Base-by-base conservation (phyloP, 2,888 invertebrate species). In the Tethea ocularis region DNA sequence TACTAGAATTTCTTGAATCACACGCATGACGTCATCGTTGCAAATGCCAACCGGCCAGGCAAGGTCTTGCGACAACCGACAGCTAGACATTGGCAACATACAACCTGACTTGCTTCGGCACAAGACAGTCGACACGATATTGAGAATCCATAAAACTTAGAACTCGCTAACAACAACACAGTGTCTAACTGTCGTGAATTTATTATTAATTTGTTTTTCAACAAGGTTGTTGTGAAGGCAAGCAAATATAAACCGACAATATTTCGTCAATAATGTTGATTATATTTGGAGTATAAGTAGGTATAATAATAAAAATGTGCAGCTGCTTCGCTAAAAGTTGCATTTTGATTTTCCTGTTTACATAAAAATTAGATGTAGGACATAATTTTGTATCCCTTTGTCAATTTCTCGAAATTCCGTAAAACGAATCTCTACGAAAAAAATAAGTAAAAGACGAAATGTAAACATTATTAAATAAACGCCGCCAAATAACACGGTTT, bases 31-130 rank as follows among this genome's bases (percentile, higher is more conserved):
- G 88, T 89, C 88, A 90, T 74, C 61, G 73, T 71, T 81, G 82
- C 81, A 84, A 86, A 86, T 84, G 78, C 82, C 84, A 86, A 84
- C 83, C 77, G 79, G 81, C 78, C 74, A 77, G 74, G 78, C 86
- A 81, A 87, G 86, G 84, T 78, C 84, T 85, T 80, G 83, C 77
- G 82, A 82, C 84, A 82, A 78, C 74, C 69, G 62, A 71, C 64
- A 10, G 20, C 17, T 20, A 20, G 46, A 10, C 20, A 7, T 46
- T 46, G 46, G 46, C 20, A 46, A 46, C 46, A 41, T 15, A 17
- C 46, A 20, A 46, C 46, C n/a, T 2, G 10, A n/a, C 20, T 46
- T 13, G 33, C 4, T 33, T 33, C 7, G 13, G 33, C 13, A 33
- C 13, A 33, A 2, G 29, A 62, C 54, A 53, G 29, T 29, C 56